Conservation (phyloP, 2,113 vertebrate species). For the Seriola aureovittata region DNA sequence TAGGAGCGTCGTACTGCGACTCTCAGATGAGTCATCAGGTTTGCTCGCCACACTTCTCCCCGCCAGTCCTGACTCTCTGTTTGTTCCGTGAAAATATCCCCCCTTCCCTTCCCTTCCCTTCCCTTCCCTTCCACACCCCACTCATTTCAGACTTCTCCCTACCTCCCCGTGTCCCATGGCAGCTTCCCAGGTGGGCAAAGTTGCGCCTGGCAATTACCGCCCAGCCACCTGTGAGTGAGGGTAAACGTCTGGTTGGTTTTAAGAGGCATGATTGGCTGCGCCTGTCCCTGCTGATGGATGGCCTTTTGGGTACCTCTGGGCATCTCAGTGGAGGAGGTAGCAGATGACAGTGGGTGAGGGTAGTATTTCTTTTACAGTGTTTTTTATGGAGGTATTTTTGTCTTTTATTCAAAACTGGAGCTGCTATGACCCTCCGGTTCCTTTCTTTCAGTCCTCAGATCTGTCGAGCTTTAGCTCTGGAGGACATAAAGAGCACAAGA, state of each 20-base stretch:
- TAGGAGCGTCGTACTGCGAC: slow-evolving; percentile 42
- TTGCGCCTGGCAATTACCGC: slow-evolving; percentile 70
- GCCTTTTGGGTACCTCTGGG: slow-evolving; percentile 43
- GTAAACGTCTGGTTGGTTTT: slow-evolving; percentile 60
- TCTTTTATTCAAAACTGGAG: slow-evolving; percentile 25
- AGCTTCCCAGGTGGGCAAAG: slow-evolving; percentile 70
- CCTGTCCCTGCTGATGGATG: slow-evolving; percentile 65
- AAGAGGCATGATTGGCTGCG: slow-evolving; percentile 65
- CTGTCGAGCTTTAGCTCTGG: not conserved
- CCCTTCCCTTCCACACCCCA: slow-evolving; percentile 6
- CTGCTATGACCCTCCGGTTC: not conserved
- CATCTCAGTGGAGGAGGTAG: slow-evolving; percentile 46
- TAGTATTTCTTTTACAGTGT: slow-evolving; percentile 10
- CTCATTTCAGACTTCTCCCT: slow-evolving; percentile 20
- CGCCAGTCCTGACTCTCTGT: slow-evolving; percentile 62
- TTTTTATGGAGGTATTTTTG: slow-evolving; percentile 5
- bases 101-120: slow-evolving; percentile 13
- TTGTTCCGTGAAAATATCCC: slow-evolving; percentile 45
- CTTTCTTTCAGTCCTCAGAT: slow-evolving; percentile 13
- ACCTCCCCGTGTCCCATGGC: slow-evolving; percentile 52
- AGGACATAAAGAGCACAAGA: not conserved
- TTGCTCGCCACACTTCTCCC: slow-evolving; percentile 46
- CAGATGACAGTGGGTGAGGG: slow-evolving; percentile 55
- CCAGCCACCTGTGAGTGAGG: slow-evolving; percentile 58
- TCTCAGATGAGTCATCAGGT: slow-evolving; percentile 72